Conservation (phyloP, 1,140 invertebrate genomes). For the Himalopsyche phryganea region DNA sequence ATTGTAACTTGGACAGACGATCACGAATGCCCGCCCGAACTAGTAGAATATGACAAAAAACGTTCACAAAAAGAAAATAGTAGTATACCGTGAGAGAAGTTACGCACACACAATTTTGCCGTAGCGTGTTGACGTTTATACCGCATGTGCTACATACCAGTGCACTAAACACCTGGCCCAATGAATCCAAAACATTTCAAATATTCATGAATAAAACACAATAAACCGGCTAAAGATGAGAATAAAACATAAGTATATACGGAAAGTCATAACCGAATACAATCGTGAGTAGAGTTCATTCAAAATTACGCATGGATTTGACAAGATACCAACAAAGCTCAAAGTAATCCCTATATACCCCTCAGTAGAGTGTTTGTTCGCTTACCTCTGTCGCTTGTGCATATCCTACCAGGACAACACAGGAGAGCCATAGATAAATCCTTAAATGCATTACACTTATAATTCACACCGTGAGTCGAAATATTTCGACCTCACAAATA, state of each 20-base stretch:
- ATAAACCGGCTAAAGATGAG: no score
- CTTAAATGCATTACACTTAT: conserved; percentile 53
- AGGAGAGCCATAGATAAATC: conserved; percentile 54
- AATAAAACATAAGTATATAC: no score
- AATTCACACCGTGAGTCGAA: conserved; percentile 26
- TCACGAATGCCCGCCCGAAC: no score
- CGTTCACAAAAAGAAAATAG: no score
- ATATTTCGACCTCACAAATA: conserved; percentile 22
- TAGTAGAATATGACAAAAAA: no score
- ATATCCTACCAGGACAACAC: conserved; percentile 54
- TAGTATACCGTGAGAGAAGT: no score
- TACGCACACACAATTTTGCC: no score
- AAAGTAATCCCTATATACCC: neutral
- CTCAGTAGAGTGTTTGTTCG: conserved; percentile 18
- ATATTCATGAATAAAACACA: no score
- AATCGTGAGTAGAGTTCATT: conserved; percentile 5
- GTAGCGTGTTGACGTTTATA: conserved; percentile 19
- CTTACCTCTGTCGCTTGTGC: conserved; percentile 55
- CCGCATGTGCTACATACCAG: conserved; percentile 14
- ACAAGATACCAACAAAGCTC: conserved; percentile 2
- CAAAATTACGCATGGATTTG: conserved; percentile 14
- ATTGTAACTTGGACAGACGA: no score
- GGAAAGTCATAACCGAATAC: no score
- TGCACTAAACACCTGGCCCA: conserved; percentile 14
- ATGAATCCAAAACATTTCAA: conserved; percentile 4